A percentile compares a stretch with the other conserved stretches of the same genome.
These are phyloP conservation scores for Antechinus stuartii DNA, from an alignment of 2,113 vertebrate genomes.

Conservation along the genomic window DNA sequence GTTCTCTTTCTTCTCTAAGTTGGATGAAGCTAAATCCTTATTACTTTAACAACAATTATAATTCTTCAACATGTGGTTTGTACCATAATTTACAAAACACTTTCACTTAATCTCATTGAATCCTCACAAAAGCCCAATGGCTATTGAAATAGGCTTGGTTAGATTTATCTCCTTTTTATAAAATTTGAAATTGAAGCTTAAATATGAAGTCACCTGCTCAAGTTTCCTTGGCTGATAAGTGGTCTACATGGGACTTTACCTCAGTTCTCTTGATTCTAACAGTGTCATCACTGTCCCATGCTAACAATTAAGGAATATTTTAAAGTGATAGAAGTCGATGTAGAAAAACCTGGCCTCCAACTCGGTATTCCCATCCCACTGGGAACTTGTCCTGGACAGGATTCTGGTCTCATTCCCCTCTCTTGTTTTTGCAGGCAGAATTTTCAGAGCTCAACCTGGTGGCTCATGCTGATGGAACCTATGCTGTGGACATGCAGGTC, in stretches of 20 bases:
- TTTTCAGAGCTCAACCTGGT: conserved; percentile 98
- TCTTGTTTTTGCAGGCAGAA: conserved; percentile 89
- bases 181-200: conserved; percentile 1
- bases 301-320: too few relatives aligned
- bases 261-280: background rate
- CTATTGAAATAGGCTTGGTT: background rate
- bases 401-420: background rate
- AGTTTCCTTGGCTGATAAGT: background rate
- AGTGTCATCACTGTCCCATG: background rate
- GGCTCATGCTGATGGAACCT: conserved; percentile 94
- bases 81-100: conserved; percentile 25
- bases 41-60: too few relatives aligned
- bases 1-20: too few relatives aligned
- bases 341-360: conserved; percentile 9
- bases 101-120: conserved; percentile 1
- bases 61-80: too few relatives aligned
- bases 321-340: conserved; percentile 24
- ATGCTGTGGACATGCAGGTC: conserved; percentile 94
- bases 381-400: background rate
- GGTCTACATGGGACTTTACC: background rate
- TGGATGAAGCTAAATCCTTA: too few relatives aligned
- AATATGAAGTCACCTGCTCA: conserved; percentile 23
- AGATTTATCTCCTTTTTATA: conserved; percentile 18
- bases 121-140: conserved; percentile 53
- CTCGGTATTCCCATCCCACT: background rate